phyloP scores from a whole-genome alignment of 2,888 invertebrate genomes.

The Thelaira solivaga region DNA sequence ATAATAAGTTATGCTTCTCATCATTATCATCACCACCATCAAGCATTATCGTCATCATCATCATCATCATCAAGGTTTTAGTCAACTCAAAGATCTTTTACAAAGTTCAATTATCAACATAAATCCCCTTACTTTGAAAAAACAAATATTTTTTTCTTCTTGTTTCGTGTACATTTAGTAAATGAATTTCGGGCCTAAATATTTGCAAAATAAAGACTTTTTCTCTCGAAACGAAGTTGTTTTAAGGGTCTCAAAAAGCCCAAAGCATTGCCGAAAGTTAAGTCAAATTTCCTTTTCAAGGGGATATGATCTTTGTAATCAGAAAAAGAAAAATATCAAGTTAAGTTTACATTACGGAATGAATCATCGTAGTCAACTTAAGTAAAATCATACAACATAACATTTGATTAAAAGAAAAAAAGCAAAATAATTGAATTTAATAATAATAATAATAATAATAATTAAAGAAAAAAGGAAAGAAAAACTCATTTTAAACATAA shows the following conservation, averaged over 20 bases:
- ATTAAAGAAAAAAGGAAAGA: slow-evolving; percentile 18
- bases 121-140: background rate
- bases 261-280: no score
- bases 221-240: background rate
- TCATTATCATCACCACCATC: slow-evolving; percentile 23
- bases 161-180: no score
- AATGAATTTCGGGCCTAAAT: no score
- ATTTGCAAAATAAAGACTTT: no score
- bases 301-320: background rate
- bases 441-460: slow-evolving; percentile 34
- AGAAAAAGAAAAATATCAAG: slow-evolving; percentile 12
- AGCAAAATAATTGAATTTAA: slow-evolving; percentile 58
- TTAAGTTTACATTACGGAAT: slow-evolving; percentile 50
- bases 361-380: slow-evolving; percentile 54
- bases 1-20: slow-evolving; percentile 38
- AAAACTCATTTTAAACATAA: slow-evolving; percentile 49
- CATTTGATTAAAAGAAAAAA: slow-evolving; percentile 52
- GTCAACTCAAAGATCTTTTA: slow-evolving; percentile 33
- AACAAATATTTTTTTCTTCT: no score
- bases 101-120: background rate
- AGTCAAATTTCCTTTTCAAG: background rate
- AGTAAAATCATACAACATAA: slow-evolving; percentile 50
- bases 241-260: no score
- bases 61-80: slow-evolving; percentile 36
- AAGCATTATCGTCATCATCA: slow-evolving; percentile 23